Conservation (phyloP, 2,797 vertebrate genomes). For the Corythornis leucogaster region DNA sequence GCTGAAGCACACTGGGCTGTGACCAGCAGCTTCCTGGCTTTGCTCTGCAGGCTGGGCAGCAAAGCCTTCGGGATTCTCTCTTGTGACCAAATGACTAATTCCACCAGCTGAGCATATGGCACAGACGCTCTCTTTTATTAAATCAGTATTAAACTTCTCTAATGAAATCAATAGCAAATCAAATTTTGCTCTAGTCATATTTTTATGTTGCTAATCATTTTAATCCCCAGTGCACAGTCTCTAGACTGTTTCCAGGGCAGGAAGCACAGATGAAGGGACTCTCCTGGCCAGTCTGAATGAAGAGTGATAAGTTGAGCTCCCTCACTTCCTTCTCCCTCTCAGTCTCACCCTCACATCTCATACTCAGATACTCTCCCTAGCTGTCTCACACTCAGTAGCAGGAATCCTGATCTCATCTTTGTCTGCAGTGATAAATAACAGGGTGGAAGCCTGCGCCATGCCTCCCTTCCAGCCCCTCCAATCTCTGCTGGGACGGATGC, state of each 20-base stretch:
- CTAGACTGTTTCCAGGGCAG: background rate
- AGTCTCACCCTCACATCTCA: background rate
- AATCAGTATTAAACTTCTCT: background rate
- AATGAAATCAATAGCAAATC: background rate
- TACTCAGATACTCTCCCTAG: background rate
- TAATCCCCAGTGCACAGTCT: too few relatives aligned
- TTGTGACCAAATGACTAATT: background rate
- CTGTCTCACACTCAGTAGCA: background rate
- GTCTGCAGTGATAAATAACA: background rate
- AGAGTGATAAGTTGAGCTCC: background rate
- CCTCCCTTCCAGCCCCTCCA: background rate
- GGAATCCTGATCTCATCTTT: background rate
- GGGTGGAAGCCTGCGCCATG: background rate
- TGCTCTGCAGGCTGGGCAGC: background rate
- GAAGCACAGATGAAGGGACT: background rate
- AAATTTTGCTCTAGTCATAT: background rate
- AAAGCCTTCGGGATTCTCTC: background rate
- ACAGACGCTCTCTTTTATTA: background rate
- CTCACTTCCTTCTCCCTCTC: rapidly evolving
- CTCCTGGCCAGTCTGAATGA: background rate
- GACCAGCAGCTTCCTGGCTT: background rate
- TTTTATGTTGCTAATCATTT: background rate
- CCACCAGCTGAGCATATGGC: background rate
- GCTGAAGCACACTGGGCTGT: background rate
- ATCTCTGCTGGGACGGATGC: rapidly evolving